Evolutionary conservation across 2,113 vertebrate genomes (phyloP).

Genomic region (Prolemur simus): DNA sequence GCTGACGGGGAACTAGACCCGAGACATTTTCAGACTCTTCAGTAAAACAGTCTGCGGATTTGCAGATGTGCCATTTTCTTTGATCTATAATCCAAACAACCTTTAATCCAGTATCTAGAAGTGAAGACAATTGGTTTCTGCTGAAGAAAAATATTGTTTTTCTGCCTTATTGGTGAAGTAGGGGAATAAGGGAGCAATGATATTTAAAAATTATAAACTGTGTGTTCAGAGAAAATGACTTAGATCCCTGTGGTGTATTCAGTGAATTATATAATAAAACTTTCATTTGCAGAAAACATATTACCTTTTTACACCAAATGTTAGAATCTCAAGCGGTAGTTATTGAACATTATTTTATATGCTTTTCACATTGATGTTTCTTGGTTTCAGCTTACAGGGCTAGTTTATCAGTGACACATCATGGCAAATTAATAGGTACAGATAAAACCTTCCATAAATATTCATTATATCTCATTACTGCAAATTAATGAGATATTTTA

Average conservation of each 20-base stretch:
- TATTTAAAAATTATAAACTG: neutral
- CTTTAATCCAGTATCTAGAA: constrained; percentile 5
- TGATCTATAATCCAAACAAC: neutral
- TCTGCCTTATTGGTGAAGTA: neutral
- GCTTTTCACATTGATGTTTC: constrained; percentile 56
- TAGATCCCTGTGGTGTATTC: neutral
- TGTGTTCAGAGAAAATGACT: neutral
- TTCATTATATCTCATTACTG: constrained; percentile 83
- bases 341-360: constrained; percentile 50
- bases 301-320: constrained; percentile 57
- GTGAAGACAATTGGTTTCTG: constrained; percentile 40
- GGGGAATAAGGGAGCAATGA: neutral
- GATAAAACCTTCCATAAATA: constrained; percentile 85
- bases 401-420: constrained; percentile 69
- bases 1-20: fast-evolving
- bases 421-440: constrained; percentile 78
- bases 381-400: constrained; percentile 61
- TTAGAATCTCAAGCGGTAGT: neutral
- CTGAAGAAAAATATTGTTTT: neutral
- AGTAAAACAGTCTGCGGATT: neutral
- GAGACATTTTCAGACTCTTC: fast-evolving
- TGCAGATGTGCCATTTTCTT: neutral
- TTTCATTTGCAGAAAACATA: constrained; percentile 40
- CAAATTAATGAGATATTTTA: constrained; percentile 80
- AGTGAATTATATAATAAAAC: constrained; percentile 40